Base-by-base conservation (phyloP, 2,888 invertebrate genomes). In the Junonia oenone region DNA sequence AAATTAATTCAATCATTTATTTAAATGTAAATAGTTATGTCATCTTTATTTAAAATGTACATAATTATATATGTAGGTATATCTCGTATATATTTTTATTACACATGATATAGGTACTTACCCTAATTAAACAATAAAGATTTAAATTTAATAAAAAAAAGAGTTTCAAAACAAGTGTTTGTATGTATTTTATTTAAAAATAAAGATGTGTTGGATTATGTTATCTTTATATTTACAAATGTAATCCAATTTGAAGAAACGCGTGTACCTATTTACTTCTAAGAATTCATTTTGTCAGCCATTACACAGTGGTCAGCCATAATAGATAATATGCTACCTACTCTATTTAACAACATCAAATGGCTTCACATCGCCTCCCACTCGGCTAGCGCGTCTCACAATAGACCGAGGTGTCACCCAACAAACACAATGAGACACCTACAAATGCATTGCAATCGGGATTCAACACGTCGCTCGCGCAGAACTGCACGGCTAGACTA, bases 391-490 rank as follows among this genome's bases (percentile, higher is more conserved):
- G 14, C 17, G 14, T 49, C 51, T 38, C 33, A 72, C 68, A 70
- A 72, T 60, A 62, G 63, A 51, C 31, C 51, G 57, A 71, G 66
- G 69, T 70, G 72, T 71, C 73, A 67, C 63, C 71, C 64, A 51
- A 56, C 59, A 55, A 63, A 54, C 62, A 71, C 72, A 69, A 72
- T 65, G 56, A 58, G 57, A 63, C 31, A 75, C 77, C 75, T 74
- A 76, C 69, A 68, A 73, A 75, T 70, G 69, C 71, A 62, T 62
- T 63, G 63, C 74, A 74, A 80, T 81, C 77, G 69, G 73, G 68
- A 83, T 81, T 79, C 81, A 69, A 78, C 70, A 71, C 80, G 73
- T 72, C 74, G 68, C 75, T 71, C 71, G 64, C 72, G 64, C 63
- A 68, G 69, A 67, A 65, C 67, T 67, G 52, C 48, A 11, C 54